A percentile compares a stretch with the other conserved stretches of the same genome.
These are phyloP conservation scores for Saccopteryx bilineata DNA, from an alignment of 2,113 vertebrate genomes.

Conservation along the genomic window DNA sequence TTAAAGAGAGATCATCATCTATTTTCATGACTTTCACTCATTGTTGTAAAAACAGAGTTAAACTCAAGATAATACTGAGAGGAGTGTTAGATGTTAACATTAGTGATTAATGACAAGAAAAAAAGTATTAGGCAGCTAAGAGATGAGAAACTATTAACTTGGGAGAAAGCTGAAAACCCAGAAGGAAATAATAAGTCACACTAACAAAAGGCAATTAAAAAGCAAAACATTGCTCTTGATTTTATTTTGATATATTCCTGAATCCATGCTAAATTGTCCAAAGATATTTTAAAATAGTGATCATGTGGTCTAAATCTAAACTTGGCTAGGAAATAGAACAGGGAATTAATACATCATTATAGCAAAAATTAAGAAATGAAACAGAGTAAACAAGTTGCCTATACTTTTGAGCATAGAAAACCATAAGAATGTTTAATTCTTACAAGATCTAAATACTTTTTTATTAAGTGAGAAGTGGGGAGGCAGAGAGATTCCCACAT, in stretches of 20 bases:
- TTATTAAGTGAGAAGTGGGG: too few species aligned
- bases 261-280: conserved; percentile 56
- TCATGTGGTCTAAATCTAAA: conserved; percentile 33
- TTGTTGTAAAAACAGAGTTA: conserved; percentile 82
- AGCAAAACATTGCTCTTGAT: conserved; percentile 64
- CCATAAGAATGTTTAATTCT: not conserved
- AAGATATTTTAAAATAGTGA: conserved; percentile 70
- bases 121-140: conserved; percentile 80
- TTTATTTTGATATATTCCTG: conserved; percentile 77
- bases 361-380: conserved; percentile 6
- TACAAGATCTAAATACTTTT: not conserved
- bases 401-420: not conserved
- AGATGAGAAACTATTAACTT: conserved; percentile 87
- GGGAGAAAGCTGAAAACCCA: conserved; percentile 85
- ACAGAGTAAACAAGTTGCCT: not conserved
- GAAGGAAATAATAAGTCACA: conserved; percentile 87
- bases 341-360: not conserved
- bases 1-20: conserved; percentile 64
- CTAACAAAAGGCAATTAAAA: conserved; percentile 79
- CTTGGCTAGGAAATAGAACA: not conserved
- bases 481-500: too few species aligned
- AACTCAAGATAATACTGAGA: conserved; percentile 83
- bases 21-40: conserved; percentile 86
- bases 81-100: conserved; percentile 91
- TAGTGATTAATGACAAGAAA: conserved; percentile 95